Base-by-base conservation (phyloP, 2,113 vertebrate genomes). In the Diglossa brunneiventris region DNA sequence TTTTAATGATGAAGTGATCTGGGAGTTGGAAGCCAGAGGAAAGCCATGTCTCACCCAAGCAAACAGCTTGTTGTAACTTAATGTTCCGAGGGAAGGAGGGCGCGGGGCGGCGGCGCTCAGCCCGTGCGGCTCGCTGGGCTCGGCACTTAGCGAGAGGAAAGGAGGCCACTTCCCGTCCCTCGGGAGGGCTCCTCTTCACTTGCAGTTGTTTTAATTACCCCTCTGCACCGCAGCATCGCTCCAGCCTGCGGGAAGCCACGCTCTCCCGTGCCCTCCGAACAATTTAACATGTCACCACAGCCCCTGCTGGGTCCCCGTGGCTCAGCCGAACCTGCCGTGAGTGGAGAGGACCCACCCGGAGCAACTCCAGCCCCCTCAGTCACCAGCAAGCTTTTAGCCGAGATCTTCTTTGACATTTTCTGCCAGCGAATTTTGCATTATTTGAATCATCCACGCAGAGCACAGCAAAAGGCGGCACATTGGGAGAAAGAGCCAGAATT, bases 401-500 rank as follows among this genome's bases (percentile, higher is more conserved):
- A 89, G 87, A 74, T 42, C n/a, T 37, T 79, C 69, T 74, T 23
- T 95, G 92, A 92, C 89, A 62, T 94, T 94, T 96, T 64, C 77
- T 13, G 0, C 67, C 61, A 91, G 59, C 9, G 49, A 84, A 56
- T 89, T 90, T 90, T 78, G 87, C 73, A 33, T 91, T 92, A 87
- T 66, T 91, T 87, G 92, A 96, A 83, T 74, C 87, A 90, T 94
- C 62, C 69, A 78, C 18, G 23, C 68, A 37, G 22, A 68, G 52
- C 9, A 1, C 64, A 37, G 77, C 5, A 8, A 55, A 81, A 91
- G 81, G 92, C 7, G 0, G 78, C 81, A 37, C 50, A 23, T 2
- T 6, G 73, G 76, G 70, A 92, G 47, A 75, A 96, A 91, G 80
- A 75, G 86, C 69, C 90, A 63, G 81, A 86, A 97, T 95, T 95